Conservation (phyloP, 2,113 vertebrate species). For the Bettongia penicillata region DNA sequence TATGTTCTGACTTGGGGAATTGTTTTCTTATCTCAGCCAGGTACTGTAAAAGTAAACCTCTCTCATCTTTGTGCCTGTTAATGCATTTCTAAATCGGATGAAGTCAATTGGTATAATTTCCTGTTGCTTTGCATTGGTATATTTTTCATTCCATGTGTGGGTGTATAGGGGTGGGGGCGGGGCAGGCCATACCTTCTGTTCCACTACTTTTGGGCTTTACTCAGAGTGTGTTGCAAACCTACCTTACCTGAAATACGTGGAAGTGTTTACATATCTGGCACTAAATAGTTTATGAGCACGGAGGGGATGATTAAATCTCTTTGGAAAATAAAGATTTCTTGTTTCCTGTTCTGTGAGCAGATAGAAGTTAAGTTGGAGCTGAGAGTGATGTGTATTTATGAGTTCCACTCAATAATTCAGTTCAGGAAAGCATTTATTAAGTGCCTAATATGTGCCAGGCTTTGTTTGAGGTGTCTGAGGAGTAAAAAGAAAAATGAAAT, state of each 20-base stretch:
- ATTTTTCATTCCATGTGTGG: background rate
- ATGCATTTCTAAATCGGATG: background rate
- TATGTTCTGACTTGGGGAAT: background rate
- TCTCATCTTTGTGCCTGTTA: background rate
- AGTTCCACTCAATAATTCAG: background rate
- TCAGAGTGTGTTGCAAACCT: background rate
- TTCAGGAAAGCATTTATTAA: background rate
- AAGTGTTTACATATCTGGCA: background rate
- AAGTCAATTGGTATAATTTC: background rate
- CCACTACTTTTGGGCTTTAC: background rate
- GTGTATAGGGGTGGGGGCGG: background rate
- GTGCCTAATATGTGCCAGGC: background rate
- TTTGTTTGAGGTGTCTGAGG: background rate
- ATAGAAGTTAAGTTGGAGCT: background rate
- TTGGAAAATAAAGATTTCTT: background rate
- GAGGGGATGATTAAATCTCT: background rate
- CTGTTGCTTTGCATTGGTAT: background rate
- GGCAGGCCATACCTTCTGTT: background rate
- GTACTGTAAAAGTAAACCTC: background rate
- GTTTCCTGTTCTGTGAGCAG: background rate
- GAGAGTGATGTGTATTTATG: background rate
- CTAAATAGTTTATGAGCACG: background rate
- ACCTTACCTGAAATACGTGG: background rate
- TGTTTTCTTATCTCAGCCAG: background rate
- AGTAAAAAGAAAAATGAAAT: background rate